Base-by-base conservation (phyloP, 2,797 vertebrate species). In the Choloepus didactylus region DNA sequence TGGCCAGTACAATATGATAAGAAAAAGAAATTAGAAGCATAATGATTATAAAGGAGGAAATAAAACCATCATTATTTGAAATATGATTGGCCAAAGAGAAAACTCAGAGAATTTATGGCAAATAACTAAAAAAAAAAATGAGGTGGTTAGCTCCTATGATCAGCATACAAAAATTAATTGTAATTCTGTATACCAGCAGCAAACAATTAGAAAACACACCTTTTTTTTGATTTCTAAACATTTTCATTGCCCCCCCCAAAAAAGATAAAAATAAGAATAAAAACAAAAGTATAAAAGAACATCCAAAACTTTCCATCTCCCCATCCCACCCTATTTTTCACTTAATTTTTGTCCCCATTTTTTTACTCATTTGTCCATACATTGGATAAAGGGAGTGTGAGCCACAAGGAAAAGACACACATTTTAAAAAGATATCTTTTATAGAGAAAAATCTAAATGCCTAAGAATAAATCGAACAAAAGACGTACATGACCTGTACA, bases 371-470 rank as follows among this genome's bases (percentile, higher is more conserved):
- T 44, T 44, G 41, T 44, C 41, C 41, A 44, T 44, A 44, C 41
- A 44, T 44, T 44, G 5, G 41, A 44, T 44, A 44, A 44, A 44
- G 41, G 41, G 41, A 44, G 41, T 44, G 41, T 44, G 41, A 44
- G 5, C 41, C 41, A 44, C 41, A 44, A 44, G 41, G 41, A 44
- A 44, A 44, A 44, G 41, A 44, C 41, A 44, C 41, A 44, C 41
- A 44, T 44, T 44, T 44, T 44, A 44, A 44, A 83, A 70, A 81
- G 60, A 83, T 76, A 51, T 9, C 1, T 54, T 77, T 87, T 83
- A 75, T 67, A 92, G 51, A 76, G 76, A 67, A 95, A 91, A 91
- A 82, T 19, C 44, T 6, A 29, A 76, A 76, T 44, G 76, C 12
- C n/a, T 69, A 64, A 64, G 35, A 86, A 44, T 86, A 94, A 70